phyloP scores from a whole-genome alignment of 2,888 invertebrate genomes.

The Orgyia antiqua region DNA sequence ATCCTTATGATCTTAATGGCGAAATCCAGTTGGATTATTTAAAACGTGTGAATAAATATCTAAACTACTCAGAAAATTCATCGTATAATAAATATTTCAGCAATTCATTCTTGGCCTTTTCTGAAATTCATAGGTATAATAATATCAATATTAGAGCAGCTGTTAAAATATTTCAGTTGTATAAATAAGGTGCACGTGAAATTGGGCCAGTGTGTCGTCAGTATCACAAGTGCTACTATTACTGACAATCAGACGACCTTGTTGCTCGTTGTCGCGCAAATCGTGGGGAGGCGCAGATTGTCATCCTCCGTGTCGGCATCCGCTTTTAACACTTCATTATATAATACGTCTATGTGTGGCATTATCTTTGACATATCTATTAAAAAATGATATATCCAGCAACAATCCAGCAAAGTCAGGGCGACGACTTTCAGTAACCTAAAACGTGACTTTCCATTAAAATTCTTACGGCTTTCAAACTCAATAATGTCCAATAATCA shows the following conservation, averaged over 20 bases:
- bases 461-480: no score
- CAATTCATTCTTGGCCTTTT: no score
- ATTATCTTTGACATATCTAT: conserved; percentile 18
- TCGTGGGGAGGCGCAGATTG: conserved; percentile 73
- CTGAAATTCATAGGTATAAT: no score
- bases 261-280: conserved; percentile 66
- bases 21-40: conserved; percentile 15
- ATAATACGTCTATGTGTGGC: conserved; percentile 48
- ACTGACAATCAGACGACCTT: conserved; percentile 75
- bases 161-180: no score
- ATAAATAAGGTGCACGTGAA: conserved; percentile 38
- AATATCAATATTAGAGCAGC: no score
- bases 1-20: conserved; percentile 24
- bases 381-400: no score
- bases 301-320: conserved; percentile 69
- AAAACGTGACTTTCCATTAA: no score
- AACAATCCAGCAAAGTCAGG: no score
- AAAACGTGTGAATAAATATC: conserved; percentile 10
- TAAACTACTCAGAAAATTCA: no score
- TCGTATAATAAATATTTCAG: no score
- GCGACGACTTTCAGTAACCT: no score
- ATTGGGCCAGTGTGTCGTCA: conserved; percentile 60
- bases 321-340: conserved; percentile 69
- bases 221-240: conserved; percentile 62
- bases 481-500: no score